Evolutionary conservation across 2,113 vertebrate species (phyloP), one percentile per base, ranked within the genome.

Genomic region (Cryptomyrus ogoouensis): DNA sequence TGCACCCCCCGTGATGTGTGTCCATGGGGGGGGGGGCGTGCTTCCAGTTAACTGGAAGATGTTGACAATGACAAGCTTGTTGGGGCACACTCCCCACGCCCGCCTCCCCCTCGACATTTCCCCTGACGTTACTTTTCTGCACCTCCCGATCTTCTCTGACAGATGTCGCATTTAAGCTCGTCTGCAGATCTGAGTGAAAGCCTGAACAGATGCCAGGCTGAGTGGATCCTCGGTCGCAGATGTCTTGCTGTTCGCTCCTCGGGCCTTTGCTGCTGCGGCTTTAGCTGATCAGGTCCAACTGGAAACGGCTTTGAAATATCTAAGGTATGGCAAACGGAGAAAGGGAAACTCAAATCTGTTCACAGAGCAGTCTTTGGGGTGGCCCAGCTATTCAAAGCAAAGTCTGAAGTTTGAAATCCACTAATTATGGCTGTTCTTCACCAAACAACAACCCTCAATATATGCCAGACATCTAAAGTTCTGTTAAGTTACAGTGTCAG

Each of bases 31-130:
- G 46, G 3, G 19, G 42, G 15, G 39, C 17, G 4, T 21, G 87
- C 62, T 66, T 62, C 87, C 74, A 88, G 66, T 89, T 91, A 84
- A 89, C 58, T 88, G 89, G 84, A 89, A 92, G 91, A 90, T 85
- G 91, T 87, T 52, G 89, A 91, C 83, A 47, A 46, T 77, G 89
- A 92, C 87, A 89, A 77, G 42, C 88, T 83, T 2, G 47, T 90
- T 74, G 90, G 44, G 91, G 49, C 35, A 47, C 80, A 74, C 53
- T 62, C 88, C 62, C 52, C 83, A 87, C 70, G 49, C 70, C 46
- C 58, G 58, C 90, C 88, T 8, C n/a, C 89, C 50, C 90, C 91
- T 91, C 77, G 1, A 50, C 49, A 50, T 15, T 0, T 86, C 66
- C 90, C 77, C 87, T 90, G 88, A 90, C 88, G 70, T 58, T 35